Evolutionary conservation across 2,113 vertebrate genomes (phyloP).

Genomic region (Alethe diademata): DNA sequence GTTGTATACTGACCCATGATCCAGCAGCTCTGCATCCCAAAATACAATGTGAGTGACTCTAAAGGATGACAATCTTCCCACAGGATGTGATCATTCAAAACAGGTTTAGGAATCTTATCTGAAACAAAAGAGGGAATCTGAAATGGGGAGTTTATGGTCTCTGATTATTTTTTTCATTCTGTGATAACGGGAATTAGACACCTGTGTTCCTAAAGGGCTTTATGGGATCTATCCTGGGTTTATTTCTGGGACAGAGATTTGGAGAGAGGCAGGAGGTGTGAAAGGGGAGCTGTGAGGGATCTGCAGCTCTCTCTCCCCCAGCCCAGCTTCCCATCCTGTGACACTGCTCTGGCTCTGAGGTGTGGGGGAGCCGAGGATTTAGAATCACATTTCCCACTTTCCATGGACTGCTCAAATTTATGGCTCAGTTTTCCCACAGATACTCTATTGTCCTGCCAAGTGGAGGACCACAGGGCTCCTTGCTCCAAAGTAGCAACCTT

Average conservation of each 20-base stretch:
- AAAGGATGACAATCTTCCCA: background rate
- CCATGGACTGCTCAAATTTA: background rate
- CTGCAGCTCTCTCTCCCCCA: background rate
- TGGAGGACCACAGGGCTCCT: background rate
- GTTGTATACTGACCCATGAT: background rate
- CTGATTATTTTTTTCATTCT: background rate
- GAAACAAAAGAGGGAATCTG: background rate
- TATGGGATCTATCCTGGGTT: background rate
- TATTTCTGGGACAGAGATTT: background rate
- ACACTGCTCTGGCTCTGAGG: background rate
- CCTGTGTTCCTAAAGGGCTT: background rate
- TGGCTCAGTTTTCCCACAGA: background rate
- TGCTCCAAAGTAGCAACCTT: background rate
- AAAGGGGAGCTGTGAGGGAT: background rate
- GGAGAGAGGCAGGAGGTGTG: background rate
- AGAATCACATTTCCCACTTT: background rate
- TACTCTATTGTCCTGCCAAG: constrained; percentile 3
- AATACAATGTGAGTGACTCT: background rate
- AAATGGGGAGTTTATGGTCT: background rate
- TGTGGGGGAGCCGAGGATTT: background rate
- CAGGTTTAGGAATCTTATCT: background rate
- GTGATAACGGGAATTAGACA: background rate
- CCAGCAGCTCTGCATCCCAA: background rate
- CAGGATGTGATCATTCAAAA: background rate
- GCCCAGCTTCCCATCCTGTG: background rate